A percentile compares a stretch with the other conserved stretches of the same genome.
phyloP scores from a whole-genome alignment of 1,140 invertebrate genomes.

The Drosophila trapezifrons region DNA sequence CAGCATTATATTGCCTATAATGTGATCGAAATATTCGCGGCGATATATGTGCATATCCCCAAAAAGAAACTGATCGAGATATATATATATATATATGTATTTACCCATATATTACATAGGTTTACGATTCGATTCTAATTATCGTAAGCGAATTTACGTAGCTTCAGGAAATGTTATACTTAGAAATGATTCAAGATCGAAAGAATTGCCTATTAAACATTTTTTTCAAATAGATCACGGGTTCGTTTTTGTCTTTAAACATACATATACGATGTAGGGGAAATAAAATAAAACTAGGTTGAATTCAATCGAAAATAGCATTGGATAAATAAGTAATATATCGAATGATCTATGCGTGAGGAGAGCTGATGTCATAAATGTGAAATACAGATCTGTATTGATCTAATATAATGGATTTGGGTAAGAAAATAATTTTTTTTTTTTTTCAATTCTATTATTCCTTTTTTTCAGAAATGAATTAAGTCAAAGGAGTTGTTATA shows the following conservation, averaged over 20 bases:
- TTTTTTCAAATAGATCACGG: conserved; percentile 41
- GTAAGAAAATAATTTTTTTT: background rate
- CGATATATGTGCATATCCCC: conserved; percentile 37
- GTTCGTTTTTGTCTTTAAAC: background rate
- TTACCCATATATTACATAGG: conserved; percentile 36
- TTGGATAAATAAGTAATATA: no score
- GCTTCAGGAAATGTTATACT: conserved; percentile 61
- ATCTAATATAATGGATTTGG: background rate
- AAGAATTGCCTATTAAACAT: conserved; percentile 59
- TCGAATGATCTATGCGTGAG: background rate
- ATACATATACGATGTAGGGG: background rate
- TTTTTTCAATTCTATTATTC: background rate
- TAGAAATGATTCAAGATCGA: conserved; percentile 47
- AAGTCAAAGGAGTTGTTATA: background rate
- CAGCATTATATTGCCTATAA: conserved; percentile 39
- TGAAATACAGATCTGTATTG: background rate
- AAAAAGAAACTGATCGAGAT: conserved; percentile 22
- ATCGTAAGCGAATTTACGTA: conserved; percentile 62
- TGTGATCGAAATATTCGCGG: conserved; percentile 35
- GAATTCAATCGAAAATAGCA: background rate
- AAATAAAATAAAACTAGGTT: background rate
- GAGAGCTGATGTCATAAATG: background rate
- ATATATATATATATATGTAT: conserved; percentile 20
- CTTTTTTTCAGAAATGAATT: background rate
- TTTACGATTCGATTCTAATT: conserved; percentile 43